Percentiles rank a stretch among this genome's conserved stretches.
Evolutionary conservation across 2,888 invertebrate species (phyloP).

Genomic region (Minunthozetes semirufus): DNA sequence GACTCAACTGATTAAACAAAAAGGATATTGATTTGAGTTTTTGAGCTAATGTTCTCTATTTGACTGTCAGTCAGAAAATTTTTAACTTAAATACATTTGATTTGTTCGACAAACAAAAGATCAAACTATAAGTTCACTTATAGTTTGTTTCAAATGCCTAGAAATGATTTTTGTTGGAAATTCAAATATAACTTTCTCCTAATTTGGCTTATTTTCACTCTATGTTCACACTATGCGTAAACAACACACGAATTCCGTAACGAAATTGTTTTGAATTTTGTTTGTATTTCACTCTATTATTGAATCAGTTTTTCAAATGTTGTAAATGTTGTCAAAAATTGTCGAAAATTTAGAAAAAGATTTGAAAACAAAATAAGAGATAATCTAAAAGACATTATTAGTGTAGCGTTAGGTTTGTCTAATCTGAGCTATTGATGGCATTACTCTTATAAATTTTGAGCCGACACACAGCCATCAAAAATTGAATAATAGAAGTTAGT

Average conservation of each 20-base stretch:
- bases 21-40: neutral
- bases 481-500: slow-evolving; percentile 19
- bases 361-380: neutral
- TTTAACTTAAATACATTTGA: slow-evolving; percentile 5
- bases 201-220: slow-evolving; percentile 18
- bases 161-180: neutral
- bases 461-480: neutral
- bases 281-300: too few relatives aligned
- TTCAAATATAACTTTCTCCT: slow-evolving; percentile 2
- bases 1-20: slow-evolving; percentile 20
- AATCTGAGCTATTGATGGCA: slow-evolving; percentile 20
- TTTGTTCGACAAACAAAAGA: slow-evolving; percentile 12
- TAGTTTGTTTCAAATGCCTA: neutral
- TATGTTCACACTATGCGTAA: neutral
- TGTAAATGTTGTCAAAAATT: neutral
- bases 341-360: neutral
- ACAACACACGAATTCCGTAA: neutral
- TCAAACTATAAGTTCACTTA: slow-evolving; percentile 12
- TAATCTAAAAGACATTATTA: slow-evolving; percentile 26
- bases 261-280: too few relatives aligned
- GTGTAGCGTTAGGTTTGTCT: slow-evolving; percentile 15
- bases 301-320: too few relatives aligned
- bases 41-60: slow-evolving; percentile 14
- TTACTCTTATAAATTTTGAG: slow-evolving; percentile 18
- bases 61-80: neutral